Base-by-base conservation (phyloP, 2,113 vertebrate genomes). In the Junco hyemalis region DNA sequence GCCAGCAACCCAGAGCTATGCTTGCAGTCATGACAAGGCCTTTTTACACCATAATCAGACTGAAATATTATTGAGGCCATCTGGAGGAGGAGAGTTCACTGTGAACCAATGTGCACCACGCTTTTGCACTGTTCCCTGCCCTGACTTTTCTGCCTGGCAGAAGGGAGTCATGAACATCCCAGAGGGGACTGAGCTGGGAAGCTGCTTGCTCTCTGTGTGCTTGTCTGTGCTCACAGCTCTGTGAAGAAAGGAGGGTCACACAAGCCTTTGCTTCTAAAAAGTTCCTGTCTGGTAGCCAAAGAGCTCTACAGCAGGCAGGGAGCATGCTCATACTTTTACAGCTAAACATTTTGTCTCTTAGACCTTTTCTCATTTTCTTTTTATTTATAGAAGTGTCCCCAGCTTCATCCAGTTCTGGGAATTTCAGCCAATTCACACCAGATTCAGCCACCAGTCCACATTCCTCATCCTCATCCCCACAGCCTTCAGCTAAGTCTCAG, bases 371-470 rank as follows among this genome's bases (percentile, higher is more conserved):
- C 29, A 15, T 47, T 93, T 50, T 60, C 36, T 89, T 81, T 88
- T 84, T 84, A 20, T 86, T 86, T 88, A 45, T 11, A 97, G 96
- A 97, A 74, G 31, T 88, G 56, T 95, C 94, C 9, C 90, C 95
- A 45, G 72, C 76, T 68, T 96, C 93, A 0, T 96, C 94, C 69
- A 94, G 88, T 42, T 96, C 92, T 92, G 94, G 93, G 24, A 96
- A 94, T 88, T 95, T 96, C 88, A 68, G 76, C 80, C 95, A 96
- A 4, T 90, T 97, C 57, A 81, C 83, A 42, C 88, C 96, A 69
- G 94, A 97, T 81, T 97, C 95, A 48, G 96, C 95, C 69, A 96
- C 88, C 57, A 96, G 95, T 42, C 96, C 95, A 29, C 90, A 97
- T 63, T 94, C 90, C 0, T 87, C 80, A 57, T 88, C 95, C 51